Base-by-base conservation (phyloP, 2,888 invertebrate genomes). In the Andrena dorsata region DNA sequence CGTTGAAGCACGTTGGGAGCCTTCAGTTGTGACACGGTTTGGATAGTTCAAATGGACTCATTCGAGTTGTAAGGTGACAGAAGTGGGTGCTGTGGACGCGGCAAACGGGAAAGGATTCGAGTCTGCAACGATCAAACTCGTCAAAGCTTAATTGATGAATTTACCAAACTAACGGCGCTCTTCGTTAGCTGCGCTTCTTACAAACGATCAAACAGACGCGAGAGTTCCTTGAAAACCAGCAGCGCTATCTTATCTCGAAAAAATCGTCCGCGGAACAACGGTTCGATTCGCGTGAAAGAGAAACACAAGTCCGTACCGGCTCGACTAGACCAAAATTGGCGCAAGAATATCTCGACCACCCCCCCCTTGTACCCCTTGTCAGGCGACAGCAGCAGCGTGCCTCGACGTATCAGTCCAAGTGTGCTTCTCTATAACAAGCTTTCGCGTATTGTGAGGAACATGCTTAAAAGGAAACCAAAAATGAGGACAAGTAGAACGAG, bases 381-480 rank as follows among this genome's bases (percentile, higher is more conserved):
- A 80, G 82, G 82, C 82, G 82, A 76, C 86, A 82, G 71, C 72
- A 10, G 10, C 23, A 26, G 68, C 53, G 53, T 76, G 84, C 80
- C 82, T 85, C 88, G 83, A 84, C 87, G 88, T 90, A 92, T 91
- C 92, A 89, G 89, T 90, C 89, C 91, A 91, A 93, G 93, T 92
- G 90, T 91, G 88, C 93, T 93, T 92, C 84, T 92, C 91, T 89
- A 92, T 93, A 94, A 94, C 94, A 93, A 94, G 93, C 93, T 92
- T 94, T 92, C 91, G 90, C 90, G 90, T 93, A 93, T 93, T 92
- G 93, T 91, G 91, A 90, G 90, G 88, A 88, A 89, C 91, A 92
- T 93, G 91, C 91, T 93, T 93, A 93, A 94, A 93, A 93, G 93
- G 92, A 93, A 93, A 93, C 93, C 92, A 93, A 94, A 94, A 94